Base-by-base conservation (phyloP, 1,140 invertebrate genomes). In the Drosophila obscura region DNA sequence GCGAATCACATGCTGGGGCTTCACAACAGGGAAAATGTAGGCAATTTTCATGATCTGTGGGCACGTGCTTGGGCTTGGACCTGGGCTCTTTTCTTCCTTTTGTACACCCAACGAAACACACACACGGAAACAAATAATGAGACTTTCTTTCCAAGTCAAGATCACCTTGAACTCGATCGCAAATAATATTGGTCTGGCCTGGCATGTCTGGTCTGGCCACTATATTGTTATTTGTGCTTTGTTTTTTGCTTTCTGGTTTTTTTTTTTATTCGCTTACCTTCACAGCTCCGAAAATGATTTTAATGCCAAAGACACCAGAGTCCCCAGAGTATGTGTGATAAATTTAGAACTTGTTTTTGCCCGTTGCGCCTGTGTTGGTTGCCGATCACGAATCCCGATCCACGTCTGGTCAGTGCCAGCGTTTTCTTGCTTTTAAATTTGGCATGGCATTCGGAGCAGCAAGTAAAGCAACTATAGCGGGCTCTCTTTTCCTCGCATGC, bases 341-440 rank as follows among this genome's bases (percentile, higher is more conserved):
- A 83, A 83, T 80, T 88, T 87, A 87, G 83, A 87, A 87, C 83
- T 87, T 88, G 84, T 87, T 87, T 79, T 65, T 73, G 82, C 67
- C 66, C 72, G 80, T 78, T 61, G 67, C 48, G 60, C 67, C 65
- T 76, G 62, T 71, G 46, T 62, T 31, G 60, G 72, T 77, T 67
- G 56, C 57, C 80, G 77, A 79, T 64, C 52, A 39, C 69, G 53
- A 68, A 82, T 82, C 83, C 73, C 78, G 50, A 79, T 61, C 66
- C 57, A 88, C 79, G 83, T 87, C 83, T 88, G 83, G 79, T 60
- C 79, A 79, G 51, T 61, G 80, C 83, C 64, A 88, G 73, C 84
- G 83, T 79, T 88, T 73, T 77, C 46, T 81, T 80, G 83, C 76
- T 77, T 88, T 49, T 87, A 78, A 77, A 57, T 56, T 78, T 69